Base-by-base conservation (phyloP, 1,140 invertebrate genomes). In the Portunus trituberculatus region DNA sequence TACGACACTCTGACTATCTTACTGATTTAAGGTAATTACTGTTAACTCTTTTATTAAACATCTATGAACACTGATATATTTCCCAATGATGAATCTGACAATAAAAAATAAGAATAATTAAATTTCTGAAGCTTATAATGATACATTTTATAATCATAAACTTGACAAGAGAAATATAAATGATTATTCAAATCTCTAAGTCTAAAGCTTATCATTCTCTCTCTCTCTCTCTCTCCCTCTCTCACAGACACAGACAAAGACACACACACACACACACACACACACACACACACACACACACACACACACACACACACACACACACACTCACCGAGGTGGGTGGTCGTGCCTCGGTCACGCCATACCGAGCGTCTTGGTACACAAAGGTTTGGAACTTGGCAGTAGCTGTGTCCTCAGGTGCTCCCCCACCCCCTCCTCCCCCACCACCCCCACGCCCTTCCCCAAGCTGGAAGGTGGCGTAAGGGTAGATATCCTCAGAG, bases 401-500 rank as follows among this genome's bases (percentile, higher is more conserved):
- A 10, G 95, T 95, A 48, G 90, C 92, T 20, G 94, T 83, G 20
- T 95, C 95, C 7, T 95, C 95, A 8, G 87, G 92, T 0, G 39
- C 92, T 28, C 92, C 92, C 8, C 91, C 91, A 12, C 87, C 87
- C 4, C 28, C 32, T 45, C 87, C 87, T 25, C 52, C 91, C 0
- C 91, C 91, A 8, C 45, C 92, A 31, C 76, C 91, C 10, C 95
- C 92, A 3, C 95, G 95, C 0, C 95, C 95, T 14, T 95, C 95
- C 10, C 95, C 95, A 25, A 95, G 87, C 46, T 95, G 95, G 95
- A 96, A 96, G n/a, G 96, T 96, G 28, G 96, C 96, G 83, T 96
- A 96, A 3, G 96, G 96, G 45, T 95, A 96, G 67, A 96, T 94
- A 92, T 96, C 96, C 92, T 96, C 96, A 4, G 93, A 94, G 95